Percentiles rank a stretch among this genome's conserved stretches.
These are phyloP conservation scores for Panthera leo DNA, from an alignment of 2,113 vertebrate species.

Conservation along the genomic window DNA sequence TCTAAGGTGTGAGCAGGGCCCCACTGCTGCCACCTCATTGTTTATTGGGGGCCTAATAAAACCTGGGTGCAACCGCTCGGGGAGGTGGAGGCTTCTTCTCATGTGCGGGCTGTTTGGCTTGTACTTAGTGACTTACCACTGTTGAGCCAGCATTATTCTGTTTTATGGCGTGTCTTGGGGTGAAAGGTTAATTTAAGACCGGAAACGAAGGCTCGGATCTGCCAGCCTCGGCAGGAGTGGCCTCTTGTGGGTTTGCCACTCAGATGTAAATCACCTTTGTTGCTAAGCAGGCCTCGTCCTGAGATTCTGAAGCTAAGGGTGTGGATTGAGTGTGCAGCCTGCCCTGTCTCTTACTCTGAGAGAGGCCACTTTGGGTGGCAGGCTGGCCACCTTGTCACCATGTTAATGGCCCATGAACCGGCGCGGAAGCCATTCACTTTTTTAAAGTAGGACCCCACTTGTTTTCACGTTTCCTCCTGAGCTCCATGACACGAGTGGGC, in stretches of 20 bases:
- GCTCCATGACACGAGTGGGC: background rate
- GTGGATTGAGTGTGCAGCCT: background rate
- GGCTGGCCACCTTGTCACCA: fast-evolving
- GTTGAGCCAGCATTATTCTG: conserved; percentile 25
- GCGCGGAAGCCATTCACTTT: background rate
- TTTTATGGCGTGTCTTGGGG: conserved; percentile 42
- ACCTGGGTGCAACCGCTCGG: background rate
- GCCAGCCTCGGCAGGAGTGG: background rate
- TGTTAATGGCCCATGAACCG: background rate
- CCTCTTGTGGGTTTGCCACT: background rate
- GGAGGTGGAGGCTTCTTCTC: background rate
- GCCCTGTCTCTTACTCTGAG: background rate
- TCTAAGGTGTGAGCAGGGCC: background rate
- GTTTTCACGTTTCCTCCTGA: background rate
- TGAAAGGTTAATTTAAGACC: conserved; percentile 55
- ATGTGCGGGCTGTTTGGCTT: background rate
- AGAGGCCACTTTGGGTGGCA: background rate
- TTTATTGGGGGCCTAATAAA: conserved; percentile 61
- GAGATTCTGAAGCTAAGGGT: background rate
- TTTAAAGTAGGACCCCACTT: background rate
- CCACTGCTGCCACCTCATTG: background rate
- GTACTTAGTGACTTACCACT: background rate
- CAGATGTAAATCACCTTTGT: background rate
- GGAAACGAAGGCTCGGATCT: background rate
- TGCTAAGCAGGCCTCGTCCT: background rate